Evolutionary conservation across 1,140 invertebrate species (phyloP).

Genomic region (Meteorus sp.): DNA sequence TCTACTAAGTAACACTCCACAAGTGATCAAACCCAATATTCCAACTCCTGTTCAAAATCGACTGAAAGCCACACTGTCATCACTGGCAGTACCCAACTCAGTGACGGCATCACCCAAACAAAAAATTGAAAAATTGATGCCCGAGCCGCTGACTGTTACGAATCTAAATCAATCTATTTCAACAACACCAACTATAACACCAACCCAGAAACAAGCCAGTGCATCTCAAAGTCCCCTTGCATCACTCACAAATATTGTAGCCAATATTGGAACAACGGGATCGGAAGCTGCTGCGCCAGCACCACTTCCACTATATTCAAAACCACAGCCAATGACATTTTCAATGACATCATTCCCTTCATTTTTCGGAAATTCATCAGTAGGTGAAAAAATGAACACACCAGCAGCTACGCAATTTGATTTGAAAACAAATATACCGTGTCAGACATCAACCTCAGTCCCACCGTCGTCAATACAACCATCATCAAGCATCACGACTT

Average conservation of each 20-base stretch:
- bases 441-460: slow-evolving; percentile 6
- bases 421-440: neutral
- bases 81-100: slow-evolving; percentile 35
- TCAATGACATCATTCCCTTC: neutral
- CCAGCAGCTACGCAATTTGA: neutral
- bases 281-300: slow-evolving; percentile 12
- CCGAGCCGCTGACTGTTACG: slow-evolving; percentile 1
- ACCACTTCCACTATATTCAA: slow-evolving; percentile 16
- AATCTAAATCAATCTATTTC: slow-evolving; percentile 1
- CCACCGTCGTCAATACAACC: neutral
- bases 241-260: slow-evolving; percentile 50
- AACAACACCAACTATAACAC: slow-evolving; percentile 19
- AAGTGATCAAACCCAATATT: slow-evolving; percentile 40
- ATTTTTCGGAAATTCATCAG: neutral
- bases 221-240: slow-evolving; percentile 40
- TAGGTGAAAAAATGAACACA: neutral
- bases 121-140: slow-evolving; percentile 19
- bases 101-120: slow-evolving; percentile 13
- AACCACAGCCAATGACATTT: slow-evolving; percentile 19
- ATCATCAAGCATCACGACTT: slow-evolving; percentile 19
- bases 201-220: slow-evolving; percentile 9
- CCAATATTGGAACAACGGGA: slow-evolving; percentile 38
- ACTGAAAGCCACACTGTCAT: slow-evolving; percentile 48
- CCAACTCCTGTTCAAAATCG: slow-evolving; percentile 47
- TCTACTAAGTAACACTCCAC: slow-evolving; percentile 38